These are phyloP conservation scores for Marcusenius ussheri DNA, from an alignment of 2,113 vertebrate genomes.

Conservation along the genomic window DNA sequence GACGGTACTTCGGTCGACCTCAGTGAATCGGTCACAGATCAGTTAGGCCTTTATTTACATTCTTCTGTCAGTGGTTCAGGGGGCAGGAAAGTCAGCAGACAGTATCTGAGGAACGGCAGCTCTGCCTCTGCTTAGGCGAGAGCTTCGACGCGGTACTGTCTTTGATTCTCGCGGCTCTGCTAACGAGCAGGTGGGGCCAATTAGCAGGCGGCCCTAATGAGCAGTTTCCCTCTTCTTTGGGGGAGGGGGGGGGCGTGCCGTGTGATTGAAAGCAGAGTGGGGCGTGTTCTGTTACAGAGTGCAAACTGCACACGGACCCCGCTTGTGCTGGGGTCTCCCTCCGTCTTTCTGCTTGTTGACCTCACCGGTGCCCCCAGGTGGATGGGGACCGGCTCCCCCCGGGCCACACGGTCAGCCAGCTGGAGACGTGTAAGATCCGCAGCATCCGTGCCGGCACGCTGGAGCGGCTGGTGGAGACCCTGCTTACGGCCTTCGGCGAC, in stretches of 20 bases:
- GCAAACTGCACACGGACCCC: conserved; percentile 49
- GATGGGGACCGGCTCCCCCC: conserved; percentile 83
- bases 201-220: neutral
- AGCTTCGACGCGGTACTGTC: conserved; percentile 31
- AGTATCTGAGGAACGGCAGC: neutral
- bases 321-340: conserved; percentile 13
- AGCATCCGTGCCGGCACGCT: conserved; percentile 86
- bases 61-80: neutral
- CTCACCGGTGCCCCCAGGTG: conserved; percentile 32
- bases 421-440: conserved; percentile 89
- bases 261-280: conserved; percentile 84
- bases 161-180: neutral
- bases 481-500: conserved; percentile 84
- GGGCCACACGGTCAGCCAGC: conserved; percentile 84
- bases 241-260: conserved; percentile 27
- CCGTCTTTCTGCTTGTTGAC: conserved; percentile 33
- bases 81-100: neutral
- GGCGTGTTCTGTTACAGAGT: conserved; percentile 56
- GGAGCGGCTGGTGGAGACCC: conserved; percentile 89
- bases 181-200: conserved; percentile 2
- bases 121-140: neutral
- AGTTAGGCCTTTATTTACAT: neutral
- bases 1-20: neutral
- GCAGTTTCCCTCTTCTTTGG: conserved; percentile 2
- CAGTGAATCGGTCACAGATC: neutral